Evolutionary conservation across 2,797 vertebrate genomes (phyloP), one percentile per base, ranked within the genome.

Genomic region (Xenopus petersii): DNA sequence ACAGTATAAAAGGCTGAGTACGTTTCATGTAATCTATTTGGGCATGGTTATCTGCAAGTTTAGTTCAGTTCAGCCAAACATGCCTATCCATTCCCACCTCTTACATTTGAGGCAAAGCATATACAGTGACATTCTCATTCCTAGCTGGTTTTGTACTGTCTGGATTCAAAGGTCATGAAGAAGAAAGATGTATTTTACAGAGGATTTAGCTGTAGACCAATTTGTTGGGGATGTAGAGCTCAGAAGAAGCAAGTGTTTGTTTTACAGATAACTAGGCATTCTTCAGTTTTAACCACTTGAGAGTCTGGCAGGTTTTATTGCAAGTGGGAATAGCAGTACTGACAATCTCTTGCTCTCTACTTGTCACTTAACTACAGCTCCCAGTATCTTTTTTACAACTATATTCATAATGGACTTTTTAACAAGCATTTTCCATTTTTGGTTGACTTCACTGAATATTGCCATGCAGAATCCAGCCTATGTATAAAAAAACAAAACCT

Each of bases 91-190:
- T 54, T 54, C 33, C 17, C 49, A 46, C 26, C 54, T 13, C 69
- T 51, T 67, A 16, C 13, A 12, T 21, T 49, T 17, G 36, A 51
- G 59, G 48, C 12, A 36, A 75, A 12, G 36, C 58, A n/a, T 7
- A 58, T 51, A 30, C 26, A 63, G 47, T 2, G 54, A 67, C 73
- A 62, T 51, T 74, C n/a, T 24, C 17, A 67, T 67, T 67, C 58
- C 36, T 49, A 51, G 51, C 10, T 46, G 49, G 7, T 48, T 17
- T 67, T 62, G 48, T 47, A 54, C 58, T 63, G 65, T 62, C 26
- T 46, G 17, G 24, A 74, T 68, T 24, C 73, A 74, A 63, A 74
- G 65, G 72, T 74, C 72, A 62, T 24, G 13, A 12, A 49, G 15
- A 74, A 10, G 21, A 72, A 54, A 33, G 36, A 47, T 73, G 71